Conservation (phyloP, 1,140 invertebrate genomes). For the Ylistrum balloti region DNA sequence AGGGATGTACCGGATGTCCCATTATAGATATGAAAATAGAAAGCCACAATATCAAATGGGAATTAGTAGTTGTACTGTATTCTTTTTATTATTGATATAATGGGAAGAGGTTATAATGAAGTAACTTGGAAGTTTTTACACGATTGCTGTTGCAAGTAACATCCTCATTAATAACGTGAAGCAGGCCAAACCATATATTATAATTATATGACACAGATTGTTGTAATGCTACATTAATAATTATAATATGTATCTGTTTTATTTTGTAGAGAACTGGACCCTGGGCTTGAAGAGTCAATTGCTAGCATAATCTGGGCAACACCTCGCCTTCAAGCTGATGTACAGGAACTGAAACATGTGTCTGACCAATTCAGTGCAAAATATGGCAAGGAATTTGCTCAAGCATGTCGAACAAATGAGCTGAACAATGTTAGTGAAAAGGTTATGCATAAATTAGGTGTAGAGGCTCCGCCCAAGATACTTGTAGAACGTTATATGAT, state of each 20-base stretch:
- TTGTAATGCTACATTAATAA: too few species aligned
- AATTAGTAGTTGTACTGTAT: too few species aligned
- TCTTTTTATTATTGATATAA: too few species aligned
- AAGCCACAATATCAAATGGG: too few species aligned
- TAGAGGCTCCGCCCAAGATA: slow-evolving; percentile 97
- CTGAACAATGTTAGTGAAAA: slow-evolving; percentile 94
- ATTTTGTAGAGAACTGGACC: slow-evolving; percentile 90
- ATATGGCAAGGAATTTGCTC: slow-evolving; percentile 96
- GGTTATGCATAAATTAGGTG: slow-evolving; percentile 96
- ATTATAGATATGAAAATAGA: too few species aligned
- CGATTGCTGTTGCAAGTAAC: too few species aligned
- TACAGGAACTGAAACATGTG: slow-evolving; percentile 93
- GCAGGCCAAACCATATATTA: too few species aligned
- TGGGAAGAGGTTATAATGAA: too few species aligned
- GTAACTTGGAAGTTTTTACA: too few species aligned
- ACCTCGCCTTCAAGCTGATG: slow-evolving; percentile 86
- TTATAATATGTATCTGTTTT: slow-evolving; percentile 38
- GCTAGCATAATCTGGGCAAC: slow-evolving; percentile 98
- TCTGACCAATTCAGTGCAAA: slow-evolving; percentile 94
- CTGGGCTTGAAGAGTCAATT: slow-evolving; percentile 97
- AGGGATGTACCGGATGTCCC: too few species aligned
- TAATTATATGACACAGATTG: too few species aligned
- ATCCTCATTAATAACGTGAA: too few species aligned
- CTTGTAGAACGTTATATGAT: slow-evolving; percentile 92
- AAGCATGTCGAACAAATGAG: slow-evolving; percentile 77